Percentiles rank a stretch among this genome's conserved stretches.
Evolutionary conservation across 2,113 vertebrate species (phyloP).

Genomic region (Atractosteus spatula): DNA sequence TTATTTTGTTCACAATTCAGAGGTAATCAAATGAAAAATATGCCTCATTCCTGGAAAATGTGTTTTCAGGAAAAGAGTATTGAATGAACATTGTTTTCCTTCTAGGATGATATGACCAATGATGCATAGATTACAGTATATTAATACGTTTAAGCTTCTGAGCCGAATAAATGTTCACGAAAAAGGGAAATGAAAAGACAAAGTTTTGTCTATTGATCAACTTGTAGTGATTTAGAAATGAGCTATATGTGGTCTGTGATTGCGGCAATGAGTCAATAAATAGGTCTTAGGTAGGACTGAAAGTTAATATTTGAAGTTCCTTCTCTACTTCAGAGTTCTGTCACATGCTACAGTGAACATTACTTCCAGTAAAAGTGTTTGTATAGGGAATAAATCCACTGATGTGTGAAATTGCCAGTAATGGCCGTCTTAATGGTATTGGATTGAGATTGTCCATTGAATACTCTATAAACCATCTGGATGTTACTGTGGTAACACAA

Average conservation of each 20-base stretch:
- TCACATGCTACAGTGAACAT: background rate
- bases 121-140: background rate
- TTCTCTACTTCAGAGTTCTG: background rate
- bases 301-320: background rate
- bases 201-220: background rate
- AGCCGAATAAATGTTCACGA: background rate
- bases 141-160: background rate
- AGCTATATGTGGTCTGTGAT: background rate
- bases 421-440: background rate
- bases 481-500: background rate
- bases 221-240: background rate
- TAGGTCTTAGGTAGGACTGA: background rate
- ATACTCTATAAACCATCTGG: background rate
- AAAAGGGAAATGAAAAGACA: background rate
- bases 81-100: constrained; percentile 6
- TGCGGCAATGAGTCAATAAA: background rate
- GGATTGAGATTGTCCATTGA: background rate
- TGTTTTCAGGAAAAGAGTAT: background rate
- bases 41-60: background rate
- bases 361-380: background rate
- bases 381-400: constrained; percentile 1
- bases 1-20: background rate
- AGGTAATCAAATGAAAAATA: background rate
- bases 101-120: background rate
- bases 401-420: background rate